Conservation (phyloP, 2,888 invertebrate genomes). For the Doris montereyensis region DNA sequence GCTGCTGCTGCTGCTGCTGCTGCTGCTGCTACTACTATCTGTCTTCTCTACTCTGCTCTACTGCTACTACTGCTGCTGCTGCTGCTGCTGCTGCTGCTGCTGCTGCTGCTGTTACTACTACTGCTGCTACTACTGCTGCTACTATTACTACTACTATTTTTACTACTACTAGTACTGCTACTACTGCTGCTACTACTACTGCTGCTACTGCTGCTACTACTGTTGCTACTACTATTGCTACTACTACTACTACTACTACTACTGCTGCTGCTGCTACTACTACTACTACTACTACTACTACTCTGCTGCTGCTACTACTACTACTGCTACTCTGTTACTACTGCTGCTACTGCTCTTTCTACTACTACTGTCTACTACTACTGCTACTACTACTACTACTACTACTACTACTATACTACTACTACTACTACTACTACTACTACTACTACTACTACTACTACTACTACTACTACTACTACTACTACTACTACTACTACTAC, state of each 20-base stretch:
- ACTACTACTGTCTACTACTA: no score
- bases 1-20: conserved; percentile 4
- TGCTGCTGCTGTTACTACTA: background rate
- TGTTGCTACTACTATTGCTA: conserved; percentile 29
- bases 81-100: background rate
- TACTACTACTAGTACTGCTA: no score
- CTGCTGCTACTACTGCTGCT: conserved; percentile 28
- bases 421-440: conserved; percentile 35
- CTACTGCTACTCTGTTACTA: no score
- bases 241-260: conserved; percentile 32
- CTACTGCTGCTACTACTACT: conserved; percentile 34
- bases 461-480: conserved; percentile 38
- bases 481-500: conserved; percentile 33
- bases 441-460: conserved; percentile 37
- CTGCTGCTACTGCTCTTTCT: no score
- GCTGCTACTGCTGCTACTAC: conserved; percentile 35
- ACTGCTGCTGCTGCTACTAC: conserved; percentile 32
- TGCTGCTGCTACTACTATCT: conserved; percentile 9
- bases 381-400: conserved; percentile 25
- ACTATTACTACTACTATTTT: conserved; percentile 22
- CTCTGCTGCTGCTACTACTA: no score
- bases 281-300: conserved; percentile 36
- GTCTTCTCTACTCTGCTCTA: no score
- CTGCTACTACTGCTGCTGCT: conserved; percentile 9
- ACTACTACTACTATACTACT: no score